phyloP scores from a whole-genome alignment of 1,140 invertebrate genomes.

The Mylabris phalerata region DNA sequence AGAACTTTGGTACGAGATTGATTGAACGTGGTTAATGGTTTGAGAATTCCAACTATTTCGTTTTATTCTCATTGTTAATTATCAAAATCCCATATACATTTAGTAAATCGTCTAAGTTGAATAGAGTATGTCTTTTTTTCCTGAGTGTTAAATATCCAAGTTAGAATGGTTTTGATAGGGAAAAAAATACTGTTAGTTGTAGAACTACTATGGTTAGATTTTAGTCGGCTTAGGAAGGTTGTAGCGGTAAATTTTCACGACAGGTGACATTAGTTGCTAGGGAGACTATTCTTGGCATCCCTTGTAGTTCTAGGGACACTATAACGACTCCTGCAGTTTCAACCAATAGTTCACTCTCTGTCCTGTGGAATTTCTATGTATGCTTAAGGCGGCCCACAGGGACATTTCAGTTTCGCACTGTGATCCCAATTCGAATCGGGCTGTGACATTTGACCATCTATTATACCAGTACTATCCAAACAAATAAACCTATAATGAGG shows the following conservation, averaged over 20 bases:
- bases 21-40: too few relatives aligned
- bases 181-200: too few relatives aligned
- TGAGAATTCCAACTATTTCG: too few relatives aligned
- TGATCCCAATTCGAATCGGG: constrained; percentile 34
- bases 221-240: constrained; percentile 3
- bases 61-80: too few relatives aligned
- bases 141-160: too few relatives aligned
- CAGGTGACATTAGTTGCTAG: constrained; percentile 16
- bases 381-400: constrained; percentile 33
- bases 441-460: constrained; percentile 37
- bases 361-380: constrained; percentile 19
- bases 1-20: too few relatives aligned
- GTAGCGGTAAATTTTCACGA: constrained; percentile 17
- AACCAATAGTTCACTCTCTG: constrained; percentile 16
- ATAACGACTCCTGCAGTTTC: constrained; percentile 13
- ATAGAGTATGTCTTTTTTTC: too few relatives aligned
- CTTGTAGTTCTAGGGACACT: constrained; percentile 11
- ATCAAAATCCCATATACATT: too few relatives aligned
- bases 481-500: constrained; percentile 28
- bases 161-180: too few relatives aligned
- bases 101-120: too few relatives aligned
- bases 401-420: constrained; percentile 36
- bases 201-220: too few relatives aligned
- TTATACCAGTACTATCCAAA: constrained; percentile 30
- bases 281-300: constrained; percentile 13